Evolutionary conservation across 2,888 invertebrate genomes (phyloP).

Genomic region (Melipona beecheii): DNA sequence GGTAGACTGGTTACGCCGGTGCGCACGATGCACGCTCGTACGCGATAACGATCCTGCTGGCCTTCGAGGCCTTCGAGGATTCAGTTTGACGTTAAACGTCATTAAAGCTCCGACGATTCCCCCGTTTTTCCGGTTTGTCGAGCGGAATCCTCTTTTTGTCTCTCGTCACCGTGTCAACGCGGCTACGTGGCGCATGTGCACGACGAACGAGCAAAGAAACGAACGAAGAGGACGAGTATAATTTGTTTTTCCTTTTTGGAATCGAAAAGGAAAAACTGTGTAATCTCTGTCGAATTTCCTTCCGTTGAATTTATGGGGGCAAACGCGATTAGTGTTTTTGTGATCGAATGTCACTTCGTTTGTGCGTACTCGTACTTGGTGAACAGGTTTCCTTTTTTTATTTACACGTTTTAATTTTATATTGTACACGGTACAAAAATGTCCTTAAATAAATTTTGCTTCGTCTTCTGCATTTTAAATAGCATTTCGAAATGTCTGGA

Average conservation of each 20-base stretch:
- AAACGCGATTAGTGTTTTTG: neutral
- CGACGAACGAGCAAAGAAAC: no score
- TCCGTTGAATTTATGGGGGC: neutral
- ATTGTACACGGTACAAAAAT: neutral
- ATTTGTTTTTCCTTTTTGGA: neutral
- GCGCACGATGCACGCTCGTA: neutral
- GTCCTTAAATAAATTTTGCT: neutral
- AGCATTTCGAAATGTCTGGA: neutral
- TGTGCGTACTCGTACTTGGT: neutral
- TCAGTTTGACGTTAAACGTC: conserved; percentile 19
- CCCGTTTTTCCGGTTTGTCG: neutral
- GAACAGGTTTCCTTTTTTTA: neutral
- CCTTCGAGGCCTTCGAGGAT: conserved; percentile 30
- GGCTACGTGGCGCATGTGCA: neutral
- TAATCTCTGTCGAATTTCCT: neutral
- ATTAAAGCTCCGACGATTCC: neutral
- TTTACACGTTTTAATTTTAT: neutral
- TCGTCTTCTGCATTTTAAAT: neutral
- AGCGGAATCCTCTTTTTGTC: neutral
- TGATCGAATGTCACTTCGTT: neutral
- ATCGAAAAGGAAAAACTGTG: neutral
- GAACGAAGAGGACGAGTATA: neutral
- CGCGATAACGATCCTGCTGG: conserved; percentile 27
- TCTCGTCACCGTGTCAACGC: no score
- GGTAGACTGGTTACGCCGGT: conserved; percentile 18